Base-by-base conservation (phyloP, 2,888 invertebrate genomes). In the Sarcophaga rosellei region DNA sequence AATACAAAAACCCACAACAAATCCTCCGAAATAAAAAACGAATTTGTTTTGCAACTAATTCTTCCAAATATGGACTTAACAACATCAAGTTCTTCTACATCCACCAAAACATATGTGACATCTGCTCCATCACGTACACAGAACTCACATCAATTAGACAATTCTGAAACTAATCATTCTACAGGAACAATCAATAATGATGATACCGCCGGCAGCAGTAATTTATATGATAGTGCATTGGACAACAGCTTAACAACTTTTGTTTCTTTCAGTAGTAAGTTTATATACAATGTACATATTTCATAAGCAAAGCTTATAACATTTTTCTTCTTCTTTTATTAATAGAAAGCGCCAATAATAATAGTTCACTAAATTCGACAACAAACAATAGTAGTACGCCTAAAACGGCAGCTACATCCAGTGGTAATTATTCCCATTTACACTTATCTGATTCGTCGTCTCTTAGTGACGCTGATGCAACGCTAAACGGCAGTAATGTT, bases 161-260 rank as follows among this genome's bases (percentile, higher is more conserved):
- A 76, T 44, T 17, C 57, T 17, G 82, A 78, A 6, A 59, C 23
- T 35, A 47, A 44, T 45, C 61, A 61, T 57, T 70, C 73, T 84
- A 77, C 17, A 85, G 88, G 15, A 85, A 69, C 75, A 65, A 72
- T 69, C 21, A 65, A 74, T 44, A 81, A 81, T 44, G 80, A 83
- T 61, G 86, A 86, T 61, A 84, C 86, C 77, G 62, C 65, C 62
- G 86, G 83, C 73, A 85, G 90, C 65, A 89, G 86, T 75, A 92
- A 91, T 57, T 86, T 92, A 11, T 93, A 93, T 84, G 91, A 91
- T 65, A 93, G 92, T 78, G 92, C 93, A 35, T 85, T 92, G 81
- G 93, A 93, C 59, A 90, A 91, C 90, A 84, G 70, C 59, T 88
- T 89, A 62, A 88, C 91, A 59, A 82, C 87, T 47, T 91, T 90